Base-by-base conservation (phyloP, 1,140 invertebrate genomes). In the Homarus americanus region DNA sequence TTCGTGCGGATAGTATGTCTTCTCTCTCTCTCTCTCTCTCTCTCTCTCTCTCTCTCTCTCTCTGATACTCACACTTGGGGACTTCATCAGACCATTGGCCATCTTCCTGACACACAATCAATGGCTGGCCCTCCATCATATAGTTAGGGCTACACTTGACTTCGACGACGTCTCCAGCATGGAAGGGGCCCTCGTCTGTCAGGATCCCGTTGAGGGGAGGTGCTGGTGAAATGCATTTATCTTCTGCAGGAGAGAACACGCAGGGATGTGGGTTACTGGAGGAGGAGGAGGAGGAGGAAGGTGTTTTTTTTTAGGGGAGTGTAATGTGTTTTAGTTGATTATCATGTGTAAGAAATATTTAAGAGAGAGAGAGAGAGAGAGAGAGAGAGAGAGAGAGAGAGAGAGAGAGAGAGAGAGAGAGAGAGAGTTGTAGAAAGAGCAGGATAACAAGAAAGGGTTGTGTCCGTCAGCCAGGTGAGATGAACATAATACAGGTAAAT, bases 121-220 rank as follows among this genome's bases (percentile, higher is more conserved):
- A 97, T 17, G 96, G 96, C 93, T 97, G 96, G 3, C 97, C 97
- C 94, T 97, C 96, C 95, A 98, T 96, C 95, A 98, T 97, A 94
- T 96, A 98, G 87, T 97, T 97, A 72, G 97, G 96, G 94, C 97
- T 96, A 94, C 98, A 98, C 94, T 96, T 96, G 94, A 97, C 97
- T 93, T 97, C 97, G 28, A 97, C 96, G 34, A 97, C 96, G 94
- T 98, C 97, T 24, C 97, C 97, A 34, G 97, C 97, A 94, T 97
- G 97, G 24, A 96, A 96, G 96, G 96, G 85, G 95, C 95, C 40
- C 96, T 96, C 93, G 96, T 96, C 92, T 40, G 75, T 90, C 83
- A 97, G 96, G 94, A 96, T 97, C 41, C 97, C 97, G 93, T 97
- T 96, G 78, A 96, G 95, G 5, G 97, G 97, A 9, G 96, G 94